Percentiles rank a stretch among this genome's conserved stretches.
phyloP scores from a whole-genome alignment of 2,797 vertebrate genomes.

The Diplodus sargus region DNA sequence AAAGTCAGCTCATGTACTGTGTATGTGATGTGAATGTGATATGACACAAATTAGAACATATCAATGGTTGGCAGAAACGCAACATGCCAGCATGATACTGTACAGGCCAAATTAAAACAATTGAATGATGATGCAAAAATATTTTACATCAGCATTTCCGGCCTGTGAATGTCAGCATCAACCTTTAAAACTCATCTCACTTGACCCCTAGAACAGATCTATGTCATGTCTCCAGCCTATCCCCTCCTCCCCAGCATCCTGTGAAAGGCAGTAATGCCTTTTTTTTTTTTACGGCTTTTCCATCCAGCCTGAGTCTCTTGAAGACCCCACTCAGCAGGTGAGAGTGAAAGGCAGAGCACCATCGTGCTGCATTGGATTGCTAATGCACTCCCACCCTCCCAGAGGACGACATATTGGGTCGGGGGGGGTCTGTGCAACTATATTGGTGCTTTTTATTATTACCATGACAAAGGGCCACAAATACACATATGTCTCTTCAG shows the following conservation, averaged over 20 bases:
- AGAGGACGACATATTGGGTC: slow-evolving; percentile 53
- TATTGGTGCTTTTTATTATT: slow-evolving; percentile 62
- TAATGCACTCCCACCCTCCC: slow-evolving; percentile 59
- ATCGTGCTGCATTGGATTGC: slow-evolving; percentile 64
- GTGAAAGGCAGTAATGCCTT: slow-evolving; percentile 47
- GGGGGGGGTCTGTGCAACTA: slow-evolving; percentile 52
- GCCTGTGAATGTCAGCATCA: slow-evolving; percentile 25
- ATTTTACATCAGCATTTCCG: slow-evolving; percentile 11
- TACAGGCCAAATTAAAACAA: background rate
- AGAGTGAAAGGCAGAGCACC: slow-evolving; percentile 59
- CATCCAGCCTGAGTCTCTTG: slow-evolving; percentile 34
- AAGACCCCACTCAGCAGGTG: slow-evolving; percentile 62
- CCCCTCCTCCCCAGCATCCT: slow-evolving; percentile 36
- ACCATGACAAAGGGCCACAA: slow-evolving; percentile 72
- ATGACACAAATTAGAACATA: background rate
- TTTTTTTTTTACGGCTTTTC: slow-evolving; percentile 63
- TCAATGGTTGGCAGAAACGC: too few species aligned
- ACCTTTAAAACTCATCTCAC: slow-evolving; percentile 36
- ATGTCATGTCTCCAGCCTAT: background rate
- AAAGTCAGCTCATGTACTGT: too few species aligned
- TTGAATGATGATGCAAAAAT: background rate
- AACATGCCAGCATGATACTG: background rate
- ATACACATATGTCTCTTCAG: slow-evolving; percentile 62
- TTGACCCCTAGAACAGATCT: slow-evolving; percentile 28
- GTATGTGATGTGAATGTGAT: too few species aligned